Base-by-base conservation (phyloP, 2,888 invertebrate genomes). In the Cosmopolites sordidus region DNA sequence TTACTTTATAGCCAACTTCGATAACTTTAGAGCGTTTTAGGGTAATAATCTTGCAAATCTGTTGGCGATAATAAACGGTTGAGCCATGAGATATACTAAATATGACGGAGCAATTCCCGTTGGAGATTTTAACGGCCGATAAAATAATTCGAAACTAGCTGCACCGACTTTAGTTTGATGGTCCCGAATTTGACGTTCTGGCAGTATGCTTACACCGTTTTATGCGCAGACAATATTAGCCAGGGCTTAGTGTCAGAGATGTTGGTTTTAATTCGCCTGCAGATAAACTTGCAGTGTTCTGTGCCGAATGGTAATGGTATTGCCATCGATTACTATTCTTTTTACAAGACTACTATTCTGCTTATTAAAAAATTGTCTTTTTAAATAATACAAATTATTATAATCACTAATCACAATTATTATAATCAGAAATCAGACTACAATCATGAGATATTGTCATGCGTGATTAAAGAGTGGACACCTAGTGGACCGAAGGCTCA, bases 121-220 rank as follows among this genome's bases (percentile, higher is more conserved):
- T 60, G 51, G 55, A 58, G 62, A 62, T 61, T 62, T 61, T 61
- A 60, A 59, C 56, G 57, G 49, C 43, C 60, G 55, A 62, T 63
- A 61, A 63, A 63, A 61, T 62, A 51, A 59, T 61, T 61, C 59
- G 58, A 62, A 60, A 60, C 59, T 43, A 8, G 55, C 56, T 50
- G 51, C 49, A 53, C 48, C 54, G 49, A 43, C 47, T 52, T 45
- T 56, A 58, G 52, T 62, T 62, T 62, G 48, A 54, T 51, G 49
- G 47, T 43, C 38, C 33, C 30, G 46, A 40, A 47, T 43, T 50
- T 15, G 46, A 37, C 37, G 44, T 54, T 56, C 48, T 54, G 54
- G 42, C 27, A 48, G 50, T 46, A 50, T 53, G 58, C 58, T 58
- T 59, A 58, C 48, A 54, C 48, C 48, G 43, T 57, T 62, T 61